Evolutionary conservation across 2,797 vertebrate species (phyloP), one percentile per base, ranked within the genome.

Genomic region (Leucoraja ocellata): DNA sequence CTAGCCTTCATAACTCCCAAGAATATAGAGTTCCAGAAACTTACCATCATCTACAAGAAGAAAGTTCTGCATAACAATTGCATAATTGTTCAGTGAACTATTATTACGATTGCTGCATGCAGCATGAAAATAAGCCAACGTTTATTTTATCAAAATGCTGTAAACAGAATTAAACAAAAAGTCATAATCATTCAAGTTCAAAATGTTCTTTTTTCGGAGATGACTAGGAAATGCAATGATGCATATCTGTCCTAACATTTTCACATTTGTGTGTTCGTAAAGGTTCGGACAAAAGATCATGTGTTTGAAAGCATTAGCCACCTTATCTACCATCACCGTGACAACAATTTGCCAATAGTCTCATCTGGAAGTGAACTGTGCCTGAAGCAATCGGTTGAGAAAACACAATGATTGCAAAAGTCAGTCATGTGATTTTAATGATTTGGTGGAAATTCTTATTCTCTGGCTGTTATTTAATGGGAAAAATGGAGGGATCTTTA

Each of bases 271-370:
- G 95, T 93, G 95, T 94, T 93, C 94, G 93, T 93, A 83, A 96
- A 99, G 98, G 97, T 99, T 95, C 98, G 98, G 95, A 99, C 98
- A 77, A 99, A 98, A 97, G 98, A 99, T 96, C 98, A 97, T 94
- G 95, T 99, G 94, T 99, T 99, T 94, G 98, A 99, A 95, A 99
- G 98, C 96, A 99, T 99, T 95, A 97, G 97, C 95, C 98, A 99
- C 95, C 98, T 99, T 94, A 99, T 99, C 96, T 98, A 97, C 95
- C 97, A 99, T 96, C 98, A 99, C 94, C 97, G 98, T 93, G 97
- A 99, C 95, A 98, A 98, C 96, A 98, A 97, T 95, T 97, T 99
- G 96, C 99, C 99, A 28, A 99, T 99, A 93, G 96, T 99, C 94
- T 99, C 99, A 16, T 98, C 98, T 0, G 99, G 98, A 94, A 99